Conservation (phyloP, 2,797 vertebrate genomes). For the Lateolabrax maculatus region DNA sequence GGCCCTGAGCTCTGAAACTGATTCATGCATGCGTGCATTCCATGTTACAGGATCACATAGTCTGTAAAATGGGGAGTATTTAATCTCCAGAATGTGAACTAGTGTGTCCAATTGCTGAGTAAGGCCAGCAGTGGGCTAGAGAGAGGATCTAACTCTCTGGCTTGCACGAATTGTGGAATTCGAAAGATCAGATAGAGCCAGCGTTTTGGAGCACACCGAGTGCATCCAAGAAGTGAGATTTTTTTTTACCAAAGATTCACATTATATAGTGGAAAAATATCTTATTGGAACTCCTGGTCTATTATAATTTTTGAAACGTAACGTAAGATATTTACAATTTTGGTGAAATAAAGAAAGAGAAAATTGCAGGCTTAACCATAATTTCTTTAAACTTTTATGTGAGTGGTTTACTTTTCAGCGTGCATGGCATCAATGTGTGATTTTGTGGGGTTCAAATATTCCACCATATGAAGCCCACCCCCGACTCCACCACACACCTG, state of each 20-base stretch:
- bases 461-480: neutral
- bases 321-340: neutral
- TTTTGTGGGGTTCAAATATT: conserved; percentile 30
- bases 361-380: neutral
- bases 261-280: neutral
- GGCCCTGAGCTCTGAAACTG: conserved; percentile 37
- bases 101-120: conserved; percentile 59
- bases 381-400: neutral
- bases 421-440: neutral
- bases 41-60: conserved; percentile 24
- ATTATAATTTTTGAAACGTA: neutral
- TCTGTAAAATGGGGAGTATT: conserved; percentile 30
- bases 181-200: conserved; percentile 61
- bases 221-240: neutral
- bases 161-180: conserved; percentile 38
- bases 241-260: neutral
- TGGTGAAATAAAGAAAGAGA: neutral
- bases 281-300: neutral
- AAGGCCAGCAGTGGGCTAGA: conserved; percentile 37
- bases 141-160: conserved; percentile 16
- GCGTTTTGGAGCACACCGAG: conserved; percentile 1
- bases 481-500: conserved; percentile 5
- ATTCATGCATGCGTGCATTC: conserved; percentile 40
- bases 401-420: neutral
- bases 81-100: conserved; percentile 30